Evolutionary conservation across 2,888 invertebrate genomes (phyloP), one percentile per base, ranked within the genome.

Genomic region (Archips xylosteana): DNA sequence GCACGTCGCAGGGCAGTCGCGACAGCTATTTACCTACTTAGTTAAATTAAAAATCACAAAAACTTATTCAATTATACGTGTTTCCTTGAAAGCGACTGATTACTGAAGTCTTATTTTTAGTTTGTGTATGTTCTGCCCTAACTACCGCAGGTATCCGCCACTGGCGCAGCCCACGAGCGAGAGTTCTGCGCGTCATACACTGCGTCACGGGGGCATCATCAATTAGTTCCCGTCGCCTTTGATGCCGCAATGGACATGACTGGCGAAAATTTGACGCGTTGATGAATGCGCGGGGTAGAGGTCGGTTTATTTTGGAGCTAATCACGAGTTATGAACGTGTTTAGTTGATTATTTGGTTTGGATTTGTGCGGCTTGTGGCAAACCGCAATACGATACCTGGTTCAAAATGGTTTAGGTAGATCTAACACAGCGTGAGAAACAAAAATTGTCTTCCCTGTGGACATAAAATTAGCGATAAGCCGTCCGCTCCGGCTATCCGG

Each of bases 241-340:
- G 10, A 47, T 36, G 47, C 60, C 15, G 60, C 47, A 60, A 68
- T 68, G 68, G 15, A 68, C 66, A 23, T 32, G 23, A 57, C 23
- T 42, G 2, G 66, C 23, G 32, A 54, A 15, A 42, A 42, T n/a
- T 23, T 54, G 39, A 42, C 66, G 57, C n/a, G 12, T 23, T 5
- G n/a, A 67, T 57, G 42, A 67, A 23, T 13, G 54, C 12, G n/a
- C 39, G 66, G 4, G 47, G 69, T 32, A 60, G 13, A 23, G n/a
- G 70, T 8, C 10, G 32, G 54, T 62, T 54, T 70, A 63, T 70
- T 68, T 49, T 36, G 13, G 59, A 49, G 47, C 60, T 60, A 45
- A 47, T 49, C 15, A 54, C 15, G 36, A 12, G 9, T 9, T 6
- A 23, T 10, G 23, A 54, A 23, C 54, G 54, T 8, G 54, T 15